Percentiles rank a stretch among this genome's conserved stretches.
Evolutionary conservation across 2,113 vertebrate species (phyloP).

Genomic region (Rhinopomastus cyanomelas): DNA sequence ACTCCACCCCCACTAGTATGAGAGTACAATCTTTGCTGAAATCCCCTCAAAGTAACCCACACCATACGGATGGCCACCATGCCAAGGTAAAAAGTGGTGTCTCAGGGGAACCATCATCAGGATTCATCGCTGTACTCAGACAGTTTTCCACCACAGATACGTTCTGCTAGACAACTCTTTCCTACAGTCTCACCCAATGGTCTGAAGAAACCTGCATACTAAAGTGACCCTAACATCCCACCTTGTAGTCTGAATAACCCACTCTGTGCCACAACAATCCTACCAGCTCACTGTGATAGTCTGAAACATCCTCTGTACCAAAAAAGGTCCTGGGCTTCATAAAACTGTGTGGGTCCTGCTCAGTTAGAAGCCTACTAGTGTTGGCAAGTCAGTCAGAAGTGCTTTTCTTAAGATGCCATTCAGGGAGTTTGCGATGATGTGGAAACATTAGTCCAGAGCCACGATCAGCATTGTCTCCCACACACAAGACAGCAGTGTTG

Average conservation of each 20-base stretch:
- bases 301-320: neutral
- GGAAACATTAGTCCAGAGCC: neutral
- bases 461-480: neutral
- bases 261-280: neutral
- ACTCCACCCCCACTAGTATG: rapidly evolving
- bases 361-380: neutral
- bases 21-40: neutral
- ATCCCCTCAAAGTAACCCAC: neutral
- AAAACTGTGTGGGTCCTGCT: neutral
- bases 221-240: neutral
- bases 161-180: neutral
- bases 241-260: neutral
- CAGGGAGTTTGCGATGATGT: neutral
- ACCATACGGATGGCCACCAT: neutral
- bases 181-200: neutral
- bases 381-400: neutral
- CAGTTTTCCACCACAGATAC: neutral
- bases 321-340: neutral
- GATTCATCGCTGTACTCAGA: neutral
- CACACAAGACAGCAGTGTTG: neutral
- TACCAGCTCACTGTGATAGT: neutral
- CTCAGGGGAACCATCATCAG: neutral
- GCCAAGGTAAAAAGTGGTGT: neutral
- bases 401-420: neutral
- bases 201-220: neutral